These are phyloP conservation scores for Hemicrepidius hirtus DNA, from an alignment of 2,888 invertebrate species.

Conservation along the genomic window DNA sequence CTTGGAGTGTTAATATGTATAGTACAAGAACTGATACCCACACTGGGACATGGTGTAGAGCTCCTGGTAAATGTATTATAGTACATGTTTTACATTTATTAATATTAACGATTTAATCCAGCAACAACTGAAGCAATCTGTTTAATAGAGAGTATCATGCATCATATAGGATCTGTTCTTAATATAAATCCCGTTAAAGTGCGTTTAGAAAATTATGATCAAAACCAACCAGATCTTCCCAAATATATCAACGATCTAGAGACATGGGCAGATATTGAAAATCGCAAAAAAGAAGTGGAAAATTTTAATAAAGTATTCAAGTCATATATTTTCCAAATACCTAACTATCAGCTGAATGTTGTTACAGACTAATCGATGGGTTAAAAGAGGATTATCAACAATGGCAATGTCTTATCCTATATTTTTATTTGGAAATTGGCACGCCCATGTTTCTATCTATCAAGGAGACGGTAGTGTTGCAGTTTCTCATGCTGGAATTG, in stretches of 20 bases:
- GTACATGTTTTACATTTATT: background rate
- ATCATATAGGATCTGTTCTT: constrained; percentile 77
- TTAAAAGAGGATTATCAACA: constrained; percentile 82
- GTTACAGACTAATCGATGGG: constrained; percentile 86
- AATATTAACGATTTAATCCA: constrained; percentile 59
- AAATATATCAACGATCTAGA: constrained; percentile 76
- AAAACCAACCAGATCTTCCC: constrained; percentile 66
- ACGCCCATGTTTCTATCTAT: constrained; percentile 80
- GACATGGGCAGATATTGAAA: constrained; percentile 75
- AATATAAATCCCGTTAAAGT: constrained; percentile 77
- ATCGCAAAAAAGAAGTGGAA: constrained; percentile 74
- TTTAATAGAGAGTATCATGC: constrained; percentile 80
- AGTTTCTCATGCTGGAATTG: constrained; percentile 82
- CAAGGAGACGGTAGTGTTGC: constrained; percentile 83
- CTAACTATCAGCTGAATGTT: constrained; percentile 1
- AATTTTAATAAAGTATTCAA: constrained; percentile 75
- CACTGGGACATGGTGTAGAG: constrained; percentile 78
- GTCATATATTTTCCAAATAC: constrained; percentile 69
- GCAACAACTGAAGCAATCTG: constrained; percentile 80
- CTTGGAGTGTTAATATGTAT: constrained; percentile 72
- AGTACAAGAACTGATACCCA: constrained; percentile 78
- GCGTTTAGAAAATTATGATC: constrained; percentile 74
- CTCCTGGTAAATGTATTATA: constrained; percentile 76
- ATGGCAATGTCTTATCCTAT: constrained; percentile 82
- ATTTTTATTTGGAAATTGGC: constrained; percentile 73